Conservation (phyloP, 2,888 invertebrate species). For the Unio pictorum region DNA sequence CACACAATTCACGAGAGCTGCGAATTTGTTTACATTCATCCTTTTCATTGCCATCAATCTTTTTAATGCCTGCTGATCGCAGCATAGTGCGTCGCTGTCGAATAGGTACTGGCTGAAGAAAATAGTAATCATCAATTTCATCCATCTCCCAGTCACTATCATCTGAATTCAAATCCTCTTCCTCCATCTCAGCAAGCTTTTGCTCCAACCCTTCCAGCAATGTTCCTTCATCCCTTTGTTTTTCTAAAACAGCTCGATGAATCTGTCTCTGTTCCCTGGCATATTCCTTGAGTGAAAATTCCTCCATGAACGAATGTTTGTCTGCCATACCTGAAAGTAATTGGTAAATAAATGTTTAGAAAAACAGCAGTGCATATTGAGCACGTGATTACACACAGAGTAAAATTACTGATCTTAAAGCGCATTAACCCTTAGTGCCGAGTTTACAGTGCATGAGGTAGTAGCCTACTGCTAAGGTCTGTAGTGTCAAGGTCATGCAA, state of each 20-base stretch:
- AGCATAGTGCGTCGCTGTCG: slow-evolving; percentile 89
- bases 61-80: slow-evolving; percentile 92
- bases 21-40: slow-evolving; percentile 94
- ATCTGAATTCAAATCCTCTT: slow-evolving; percentile 46
- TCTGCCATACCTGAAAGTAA: slow-evolving; percentile 82
- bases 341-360: too few species aligned
- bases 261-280: slow-evolving; percentile 89
- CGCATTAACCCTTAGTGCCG: too few species aligned
- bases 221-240: slow-evolving; percentile 77
- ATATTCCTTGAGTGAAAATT: slow-evolving; percentile 89
- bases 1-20: slow-evolving; percentile 84
- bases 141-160: slow-evolving; percentile 62
- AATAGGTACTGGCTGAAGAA: slow-evolving; percentile 87
- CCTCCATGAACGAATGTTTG: slow-evolving; percentile 79
- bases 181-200: slow-evolving; percentile 35
- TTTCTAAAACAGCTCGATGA: slow-evolving; percentile 85
- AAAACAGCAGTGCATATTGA: too few species aligned
- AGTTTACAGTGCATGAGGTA: too few species aligned
- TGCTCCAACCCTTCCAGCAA: slow-evolving; percentile 52
- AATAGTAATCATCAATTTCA: slow-evolving; percentile 66
- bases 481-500: too few species aligned
- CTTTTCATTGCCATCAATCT: slow-evolving; percentile 94
- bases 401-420: too few species aligned
- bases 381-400: too few species aligned
- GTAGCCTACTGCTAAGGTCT: too few species aligned